These are phyloP conservation scores for Lycaon pictus DNA, from an alignment of 2,113 vertebrate species.

Conservation along the genomic window DNA sequence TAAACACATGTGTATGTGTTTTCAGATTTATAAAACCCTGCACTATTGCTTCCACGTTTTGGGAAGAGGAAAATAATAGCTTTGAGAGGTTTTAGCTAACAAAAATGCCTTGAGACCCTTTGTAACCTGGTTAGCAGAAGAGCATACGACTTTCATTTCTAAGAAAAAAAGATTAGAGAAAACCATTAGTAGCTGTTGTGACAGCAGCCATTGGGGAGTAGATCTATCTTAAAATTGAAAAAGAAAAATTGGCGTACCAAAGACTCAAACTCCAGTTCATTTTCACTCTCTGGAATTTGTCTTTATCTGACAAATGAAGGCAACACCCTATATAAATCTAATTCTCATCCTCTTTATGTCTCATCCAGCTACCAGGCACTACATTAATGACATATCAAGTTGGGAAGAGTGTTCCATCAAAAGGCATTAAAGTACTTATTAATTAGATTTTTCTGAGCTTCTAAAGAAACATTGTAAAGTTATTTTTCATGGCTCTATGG, in stretches of 20 bases:
- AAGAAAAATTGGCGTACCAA: constrained; percentile 72
- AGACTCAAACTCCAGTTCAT: constrained; percentile 74
- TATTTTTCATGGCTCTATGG: not conserved
- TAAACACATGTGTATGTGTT: not conserved
- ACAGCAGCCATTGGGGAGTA: constrained; percentile 79
- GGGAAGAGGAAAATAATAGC: constrained; percentile 48
- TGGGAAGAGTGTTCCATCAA: constrained; percentile 71
- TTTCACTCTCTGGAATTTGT: constrained; percentile 81
- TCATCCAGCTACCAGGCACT: constrained; percentile 69
- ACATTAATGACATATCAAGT: constrained; percentile 74
- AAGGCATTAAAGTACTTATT: constrained; percentile 61
- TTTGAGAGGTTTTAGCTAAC: constrained; percentile 67
- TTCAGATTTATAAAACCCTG: constrained; percentile 1
- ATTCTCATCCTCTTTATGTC: constrained; percentile 69
- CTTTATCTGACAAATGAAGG: constrained; percentile 80
- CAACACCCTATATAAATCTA: constrained; percentile 76
- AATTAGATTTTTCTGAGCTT: constrained; percentile 74
- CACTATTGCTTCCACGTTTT: not conserved
- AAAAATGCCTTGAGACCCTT: constrained; percentile 72
- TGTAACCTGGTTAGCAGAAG: constrained; percentile 76
- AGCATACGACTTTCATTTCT: constrained; percentile 77
- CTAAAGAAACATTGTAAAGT: constrained; percentile 65
- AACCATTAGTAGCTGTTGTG: constrained; percentile 83
- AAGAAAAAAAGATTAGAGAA: constrained; percentile 80
- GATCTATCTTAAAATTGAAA: constrained; percentile 76